phyloP scores from a whole-genome alignment of 92 coral and sea anemone species.

The Parazoanthus atlanticus region DNA sequence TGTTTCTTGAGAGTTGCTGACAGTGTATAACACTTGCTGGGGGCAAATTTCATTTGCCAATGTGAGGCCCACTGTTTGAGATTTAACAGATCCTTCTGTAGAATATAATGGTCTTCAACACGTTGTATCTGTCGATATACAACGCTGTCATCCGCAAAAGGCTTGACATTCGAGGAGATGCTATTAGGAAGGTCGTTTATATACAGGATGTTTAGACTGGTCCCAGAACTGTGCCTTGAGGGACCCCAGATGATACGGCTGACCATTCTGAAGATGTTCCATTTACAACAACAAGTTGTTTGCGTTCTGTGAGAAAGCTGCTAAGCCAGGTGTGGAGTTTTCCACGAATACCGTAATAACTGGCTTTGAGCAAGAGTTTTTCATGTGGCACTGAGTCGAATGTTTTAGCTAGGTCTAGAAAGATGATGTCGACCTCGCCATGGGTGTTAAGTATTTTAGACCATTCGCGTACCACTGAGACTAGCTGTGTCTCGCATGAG shows the following conservation, averaged over 20 bases:
- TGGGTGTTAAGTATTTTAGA: constrained; percentile 14
- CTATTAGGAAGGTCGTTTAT: constrained; percentile 9
- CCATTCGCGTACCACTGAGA: constrained; percentile 1
- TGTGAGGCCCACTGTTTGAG: constrained; percentile 4
- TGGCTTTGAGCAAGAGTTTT: background rate
- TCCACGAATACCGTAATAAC: background rate
- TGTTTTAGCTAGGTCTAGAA: background rate
- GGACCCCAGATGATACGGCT: background rate
- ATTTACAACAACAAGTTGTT: constrained; percentile 9
- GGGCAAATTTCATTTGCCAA: background rate
- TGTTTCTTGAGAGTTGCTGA: constrained; percentile 23
- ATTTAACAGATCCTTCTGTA: background rate
- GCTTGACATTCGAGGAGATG: constrained; percentile 10
- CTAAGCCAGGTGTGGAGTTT: constrained; percentile 9
- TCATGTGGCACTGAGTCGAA: constrained; percentile 3
- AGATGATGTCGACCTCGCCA: constrained; percentile 2
- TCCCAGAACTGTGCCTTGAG: constrained; percentile 10
- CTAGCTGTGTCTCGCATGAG: constrained; percentile 27
- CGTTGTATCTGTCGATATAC: background rate
- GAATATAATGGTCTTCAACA: background rate
- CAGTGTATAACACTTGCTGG: constrained; percentile 5
- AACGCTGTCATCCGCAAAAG: constrained; percentile 1
- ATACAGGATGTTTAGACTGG: background rate
- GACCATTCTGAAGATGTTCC: constrained; percentile 8
- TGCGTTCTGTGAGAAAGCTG: constrained; percentile 7